Evolutionary conservation across 1,140 invertebrate species (phyloP).

Genomic region (Pomacea maculata): DNA sequence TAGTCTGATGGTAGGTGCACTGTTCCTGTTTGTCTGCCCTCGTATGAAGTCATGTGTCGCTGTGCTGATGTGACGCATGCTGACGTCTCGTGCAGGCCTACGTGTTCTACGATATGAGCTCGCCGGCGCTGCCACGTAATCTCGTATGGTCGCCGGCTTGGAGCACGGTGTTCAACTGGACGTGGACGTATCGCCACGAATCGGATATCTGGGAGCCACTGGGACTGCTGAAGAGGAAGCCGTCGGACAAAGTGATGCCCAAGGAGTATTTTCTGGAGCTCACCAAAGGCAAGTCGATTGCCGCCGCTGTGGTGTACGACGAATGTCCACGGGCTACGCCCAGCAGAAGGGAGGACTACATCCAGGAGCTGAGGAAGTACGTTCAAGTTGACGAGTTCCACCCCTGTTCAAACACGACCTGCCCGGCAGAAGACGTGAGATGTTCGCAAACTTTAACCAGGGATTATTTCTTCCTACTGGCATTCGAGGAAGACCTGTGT

Average conservation of each 20-base stretch:
- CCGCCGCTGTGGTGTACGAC: neutral
- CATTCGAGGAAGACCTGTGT: constrained; percentile 71
- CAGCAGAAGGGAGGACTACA: constrained; percentile 70
- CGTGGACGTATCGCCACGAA: constrained; percentile 77
- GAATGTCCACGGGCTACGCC: constrained; percentile 45
- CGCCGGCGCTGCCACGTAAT: neutral
- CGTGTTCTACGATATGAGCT: constrained; percentile 2
- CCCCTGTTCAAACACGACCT: constrained; percentile 63
- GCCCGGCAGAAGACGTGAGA: constrained; percentile 4
- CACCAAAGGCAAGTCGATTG: neutral
- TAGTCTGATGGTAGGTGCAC: neutral
- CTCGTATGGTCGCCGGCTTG: neutral
- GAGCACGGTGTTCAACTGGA: constrained; percentile 74
- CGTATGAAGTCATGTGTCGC: neutral
- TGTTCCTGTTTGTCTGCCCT: neutral
- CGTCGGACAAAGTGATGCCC: neutral
- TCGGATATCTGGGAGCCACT: constrained; percentile 55
- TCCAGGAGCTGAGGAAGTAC: constrained; percentile 67
- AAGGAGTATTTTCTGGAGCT: neutral
- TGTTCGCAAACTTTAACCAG: constrained; percentile 20
- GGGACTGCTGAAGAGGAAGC: constrained; percentile 9
- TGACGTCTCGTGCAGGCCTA: constrained; percentile 2
- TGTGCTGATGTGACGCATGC: neutral
- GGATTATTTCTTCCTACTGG: constrained; percentile 60
- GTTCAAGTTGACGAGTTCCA: constrained; percentile 75